Conservation (phyloP, 1,140 invertebrate species). For the Drosophila kepulauana region DNA sequence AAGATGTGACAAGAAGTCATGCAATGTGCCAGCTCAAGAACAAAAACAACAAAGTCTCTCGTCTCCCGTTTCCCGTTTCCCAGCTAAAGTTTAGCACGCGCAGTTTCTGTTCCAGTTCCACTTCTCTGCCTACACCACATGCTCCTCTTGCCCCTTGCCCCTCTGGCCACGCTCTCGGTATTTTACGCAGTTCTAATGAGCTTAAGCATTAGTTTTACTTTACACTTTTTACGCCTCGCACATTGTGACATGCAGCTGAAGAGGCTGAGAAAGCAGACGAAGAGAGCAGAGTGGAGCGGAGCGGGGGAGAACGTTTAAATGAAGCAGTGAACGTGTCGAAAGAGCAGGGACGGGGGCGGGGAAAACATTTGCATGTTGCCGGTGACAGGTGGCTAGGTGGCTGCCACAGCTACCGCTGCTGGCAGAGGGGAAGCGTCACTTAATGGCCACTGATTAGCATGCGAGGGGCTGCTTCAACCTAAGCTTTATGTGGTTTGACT, state of each 20-base stretch:
- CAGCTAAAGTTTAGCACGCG: slow-evolving; percentile 36
- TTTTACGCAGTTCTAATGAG: slow-evolving; percentile 34
- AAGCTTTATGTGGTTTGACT: slow-evolving; percentile 5
- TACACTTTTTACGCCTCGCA: slow-evolving; percentile 34
- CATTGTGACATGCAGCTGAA: slow-evolving; percentile 31
- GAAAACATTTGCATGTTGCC: slow-evolving; percentile 50
- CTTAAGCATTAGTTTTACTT: slow-evolving; percentile 55
- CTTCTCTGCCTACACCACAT: not conserved
- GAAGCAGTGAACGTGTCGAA: slow-evolving; percentile 52
- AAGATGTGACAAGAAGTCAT: slow-evolving; percentile 34
- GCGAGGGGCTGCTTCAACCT: slow-evolving; percentile 30
- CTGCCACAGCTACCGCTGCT: slow-evolving; percentile 10
- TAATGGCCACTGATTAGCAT: slow-evolving; percentile 77
- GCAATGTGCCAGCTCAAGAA: slow-evolving; percentile 21
- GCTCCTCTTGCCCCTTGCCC: not conserved
- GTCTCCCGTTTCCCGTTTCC: not conserved
- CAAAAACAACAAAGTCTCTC: not conserved
- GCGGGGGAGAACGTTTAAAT: slow-evolving; percentile 55
- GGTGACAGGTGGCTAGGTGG: slow-evolving; percentile 55
- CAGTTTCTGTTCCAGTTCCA: slow-evolving; percentile 33
- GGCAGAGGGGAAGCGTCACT: slow-evolving; percentile 45
- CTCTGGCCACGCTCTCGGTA: not conserved
- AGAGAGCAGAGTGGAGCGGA: slow-evolving; percentile 2
- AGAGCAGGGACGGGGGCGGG: slow-evolving; percentile 1
- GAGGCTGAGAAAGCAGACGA: not conserved